Percentiles rank a stretch among this genome's conserved stretches.
Conservation (phyloP, 2,113 vertebrate species). For the Bucco capensis region DNA sequence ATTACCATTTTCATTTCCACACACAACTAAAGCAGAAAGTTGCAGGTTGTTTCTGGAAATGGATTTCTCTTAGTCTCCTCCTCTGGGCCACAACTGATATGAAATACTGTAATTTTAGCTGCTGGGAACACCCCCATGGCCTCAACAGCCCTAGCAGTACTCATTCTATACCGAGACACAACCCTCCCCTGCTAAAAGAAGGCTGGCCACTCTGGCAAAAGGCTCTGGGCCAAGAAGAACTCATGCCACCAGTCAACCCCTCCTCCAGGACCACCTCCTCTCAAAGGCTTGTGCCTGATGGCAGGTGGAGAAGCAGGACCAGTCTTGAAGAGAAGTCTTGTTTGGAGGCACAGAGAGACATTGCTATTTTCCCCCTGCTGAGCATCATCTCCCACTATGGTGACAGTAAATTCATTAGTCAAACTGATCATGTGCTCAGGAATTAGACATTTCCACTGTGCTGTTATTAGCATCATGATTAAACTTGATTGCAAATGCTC, state of each 20-base stretch:
- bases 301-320: not conserved
- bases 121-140: not conserved
- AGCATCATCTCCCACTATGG: not conserved
- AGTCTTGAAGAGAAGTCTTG: not conserved
- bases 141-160: not conserved
- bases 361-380: not conserved
- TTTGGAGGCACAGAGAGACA: not conserved
- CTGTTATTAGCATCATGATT: not conserved
- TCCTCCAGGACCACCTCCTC: not conserved
- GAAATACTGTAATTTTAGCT: not conserved
- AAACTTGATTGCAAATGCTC: not conserved
- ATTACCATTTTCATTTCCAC: not conserved
- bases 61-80: not conserved
- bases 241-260: not conserved
- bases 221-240: not conserved
- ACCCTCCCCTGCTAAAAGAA: not conserved
- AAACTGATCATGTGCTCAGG: not conserved
- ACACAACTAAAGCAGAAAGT: not conserved
- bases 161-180: not conserved
- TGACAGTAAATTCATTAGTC: not conserved
- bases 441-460: not conserved
- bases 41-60: conserved; percentile 4
- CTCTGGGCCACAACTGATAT: rapidly evolving
- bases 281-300: not conserved
- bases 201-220: not conserved